Evolutionary conservation across 2,888 invertebrate species (phyloP), one percentile per base, ranked within the genome.

Genomic region (Frankliniella intonsa): DNA sequence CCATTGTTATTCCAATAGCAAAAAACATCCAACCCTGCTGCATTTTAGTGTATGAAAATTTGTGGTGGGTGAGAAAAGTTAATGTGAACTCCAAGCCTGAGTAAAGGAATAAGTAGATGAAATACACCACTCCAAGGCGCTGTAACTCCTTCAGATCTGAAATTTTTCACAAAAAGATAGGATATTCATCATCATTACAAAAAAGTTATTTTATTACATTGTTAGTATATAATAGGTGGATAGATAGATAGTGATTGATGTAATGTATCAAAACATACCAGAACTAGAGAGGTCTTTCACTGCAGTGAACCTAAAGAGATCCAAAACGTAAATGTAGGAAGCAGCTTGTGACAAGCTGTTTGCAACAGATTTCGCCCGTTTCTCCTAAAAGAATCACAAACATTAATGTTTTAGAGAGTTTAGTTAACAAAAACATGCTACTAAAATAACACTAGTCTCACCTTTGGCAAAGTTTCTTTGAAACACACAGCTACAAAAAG

Each of bases 1-100:
- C 95, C 99, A 99, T 99, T 83, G 95, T 92, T 80, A 96, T 85
- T 81, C 98, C 99, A 86, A 97, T 95, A 82, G 94, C 94, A 86
- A 98, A 92, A 88, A 98, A 99, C 96, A 99, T 97, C 91, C 95
- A 96, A 10, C 99, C 99, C 89, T 99, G 99, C 88, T 98, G 95
- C 94, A 97, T 95, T 80, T 97, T 96, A 82, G 93, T 94, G 87
- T 95, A 98, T 81, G 93, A 91, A 88, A 98, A 98, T 69, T 94
- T 92, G 86, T 96, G 94, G 89, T 98, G 98, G 82, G 97, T 97
- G 81, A 99, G 90, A 90, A 99, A 99, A 82, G 98, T 97, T 62
- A 99, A 90, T 0, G 99, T 99, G 87, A 98, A 99, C 89, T 99
- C 99, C 83, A 99, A 90, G 3, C 98, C 99, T 82, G 98, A 98